Evolutionary conservation across 2,113 vertebrate species (phyloP).

Genomic region (Bubo blakistoni): DNA sequence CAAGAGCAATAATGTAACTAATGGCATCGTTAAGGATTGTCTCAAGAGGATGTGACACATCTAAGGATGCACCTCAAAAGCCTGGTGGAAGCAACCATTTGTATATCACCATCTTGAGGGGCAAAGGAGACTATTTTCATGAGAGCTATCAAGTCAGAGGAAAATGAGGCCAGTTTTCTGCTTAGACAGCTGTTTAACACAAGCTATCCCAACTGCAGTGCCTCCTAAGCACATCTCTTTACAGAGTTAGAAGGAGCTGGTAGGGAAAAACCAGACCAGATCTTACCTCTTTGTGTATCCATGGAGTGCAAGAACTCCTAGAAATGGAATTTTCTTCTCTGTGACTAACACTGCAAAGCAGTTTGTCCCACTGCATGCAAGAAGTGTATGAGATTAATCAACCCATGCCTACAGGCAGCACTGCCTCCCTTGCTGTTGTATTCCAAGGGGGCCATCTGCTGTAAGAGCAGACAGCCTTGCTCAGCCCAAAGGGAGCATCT

Average conservation of each 20-base stretch:
- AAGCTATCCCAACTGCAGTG: background rate
- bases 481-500: conserved; percentile 42
- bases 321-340: background rate
- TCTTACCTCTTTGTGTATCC: background rate
- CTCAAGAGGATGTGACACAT: background rate
- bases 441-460: conserved; percentile 15
- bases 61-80: background rate
- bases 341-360: background rate
- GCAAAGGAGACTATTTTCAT: background rate
- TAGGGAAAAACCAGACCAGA: background rate
- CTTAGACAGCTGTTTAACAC: background rate
- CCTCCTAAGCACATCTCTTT: background rate
- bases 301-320: background rate
- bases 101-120: background rate
- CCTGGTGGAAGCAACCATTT: background rate
- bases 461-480: background rate
- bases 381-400: background rate
- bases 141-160: background rate
- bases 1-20: background rate
- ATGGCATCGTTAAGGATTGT: background rate
- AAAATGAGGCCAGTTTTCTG: background rate
- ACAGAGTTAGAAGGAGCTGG: background rate
- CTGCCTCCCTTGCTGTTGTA: background rate
- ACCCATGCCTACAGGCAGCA: background rate
- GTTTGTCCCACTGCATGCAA: background rate